Base-by-base conservation (phyloP, 2,888 invertebrate species). In the Diarsia rubi region DNA sequence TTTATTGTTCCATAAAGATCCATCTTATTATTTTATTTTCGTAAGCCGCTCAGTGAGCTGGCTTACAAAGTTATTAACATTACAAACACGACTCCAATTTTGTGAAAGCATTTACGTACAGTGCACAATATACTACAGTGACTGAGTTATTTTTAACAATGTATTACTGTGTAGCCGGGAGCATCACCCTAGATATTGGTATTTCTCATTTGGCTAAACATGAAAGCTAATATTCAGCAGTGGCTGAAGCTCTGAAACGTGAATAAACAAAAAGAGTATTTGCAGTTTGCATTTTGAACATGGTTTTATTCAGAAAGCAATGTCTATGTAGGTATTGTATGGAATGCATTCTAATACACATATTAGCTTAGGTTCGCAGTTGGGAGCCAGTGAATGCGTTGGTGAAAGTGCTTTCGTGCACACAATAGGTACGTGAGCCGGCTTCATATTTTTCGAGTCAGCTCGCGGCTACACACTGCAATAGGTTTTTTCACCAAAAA, bases 131-230 rank as follows among this genome's bases (percentile, higher is more conserved):
- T 82, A 72, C 75, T 79, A 78, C 65, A 82, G 64, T 77, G 78
- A 82, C 64, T 69, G 69, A 79, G 73, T 80, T 83, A 84, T 83
- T 79, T 66, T 65, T 77, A 76, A 79, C 83, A 78, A 82, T 84
- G 68, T 79, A 81, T 81, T 78, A 80, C 69, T 78, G 67, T 71
- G 75, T 78, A 69, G 72, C 59, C 64, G 77, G 59, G 73, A 59
- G 70, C 72, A 79, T 75, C 75, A 74, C 68, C 73, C 75, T 57
- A 64, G 57, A 69, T 74, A 79, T 77, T 73, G 27, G 72, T 62
- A 59, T 59, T 71, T 54, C 71, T 76, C 57, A 77, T 74, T 70
- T 66, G 47, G 49, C 52, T 69, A 54, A 73, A 79, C 79, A 66
- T 66, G 52, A 78, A 73, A 81, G 64, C 54, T 69, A 44, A 75